Evolutionary conservation across 2,797 vertebrate species (phyloP), one percentile per base, ranked within the genome.

Genomic region (Salmo trutta): DNA sequence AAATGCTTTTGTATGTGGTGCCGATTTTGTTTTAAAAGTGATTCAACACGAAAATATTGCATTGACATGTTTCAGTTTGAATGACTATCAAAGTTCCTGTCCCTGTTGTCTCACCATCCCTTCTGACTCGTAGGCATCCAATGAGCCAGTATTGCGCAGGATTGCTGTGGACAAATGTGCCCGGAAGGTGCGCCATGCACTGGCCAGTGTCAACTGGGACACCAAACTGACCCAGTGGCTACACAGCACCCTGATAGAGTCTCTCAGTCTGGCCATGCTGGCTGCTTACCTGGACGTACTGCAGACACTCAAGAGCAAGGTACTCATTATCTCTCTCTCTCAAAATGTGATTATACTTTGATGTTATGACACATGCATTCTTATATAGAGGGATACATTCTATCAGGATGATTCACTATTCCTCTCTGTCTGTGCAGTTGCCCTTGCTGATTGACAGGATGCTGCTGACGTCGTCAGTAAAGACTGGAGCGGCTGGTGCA

Each of bases 291-390:
- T 99, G 86, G 98, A 99, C 65, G 97, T 98, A 52, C 89, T 99
- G 91, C 98, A 99, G 90, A 99, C 98, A 0, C 95, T 99, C 15
- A 99, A 99, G 88, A 98, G 97, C 94, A 99, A 99, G 96, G 98
- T 99, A 90, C 88, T 54, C 0, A 24, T 27, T 5, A 4, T 59
- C 36, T 2, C 31, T 19, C 69, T 47, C 17, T 16, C 33, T 74
- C 17, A 29, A 5, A 17, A 14, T 54, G 15, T 72, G 1, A 31
- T 27, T 56, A 54, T 24, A 17, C 21, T 67, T 12, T 67, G 29
- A 47, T 67, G 12, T 27, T 15, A 33, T 67, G 33, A 41, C 24
- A 31, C 5, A 24, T 54, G 4, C 47, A 8, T 53, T 54, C 2
- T 16, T 16, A 16, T 53, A 16, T 8, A 41, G 19, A 47, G 67